A percentile compares a stretch with the other conserved stretches of the same genome.
Evolutionary conservation across 2,113 vertebrate species (phyloP).

Genomic region (Grammomys surdaster): DNA sequence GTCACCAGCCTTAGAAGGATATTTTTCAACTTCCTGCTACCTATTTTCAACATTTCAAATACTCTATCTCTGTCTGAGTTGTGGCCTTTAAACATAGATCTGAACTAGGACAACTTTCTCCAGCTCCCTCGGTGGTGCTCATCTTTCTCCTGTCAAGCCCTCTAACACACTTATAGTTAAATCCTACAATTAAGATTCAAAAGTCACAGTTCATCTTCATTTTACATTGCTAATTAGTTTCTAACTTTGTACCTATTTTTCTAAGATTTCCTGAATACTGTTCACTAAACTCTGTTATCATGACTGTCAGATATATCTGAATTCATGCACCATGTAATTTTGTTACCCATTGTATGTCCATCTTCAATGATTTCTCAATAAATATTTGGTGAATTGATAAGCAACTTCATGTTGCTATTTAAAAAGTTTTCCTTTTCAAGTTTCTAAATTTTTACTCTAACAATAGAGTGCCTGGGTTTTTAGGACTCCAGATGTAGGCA

Average conservation of each 20-base stretch:
- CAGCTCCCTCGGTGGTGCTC: background rate
- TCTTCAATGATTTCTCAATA: background rate
- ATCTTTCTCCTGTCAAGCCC: background rate
- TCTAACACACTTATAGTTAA: background rate
- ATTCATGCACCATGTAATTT: background rate
- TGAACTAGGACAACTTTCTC: background rate
- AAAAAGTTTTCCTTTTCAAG: background rate
- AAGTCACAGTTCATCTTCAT: background rate
- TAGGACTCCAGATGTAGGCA: background rate
- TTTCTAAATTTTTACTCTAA: background rate
- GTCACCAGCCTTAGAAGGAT: background rate
- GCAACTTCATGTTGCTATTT: background rate
- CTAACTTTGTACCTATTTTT: background rate
- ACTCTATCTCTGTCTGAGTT: background rate
- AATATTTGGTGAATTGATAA: constrained; percentile 9
- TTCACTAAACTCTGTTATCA: background rate
- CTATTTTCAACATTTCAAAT: background rate
- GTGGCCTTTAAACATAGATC: background rate
- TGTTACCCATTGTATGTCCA: background rate
- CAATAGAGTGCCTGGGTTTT: background rate
- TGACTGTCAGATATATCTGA: background rate
- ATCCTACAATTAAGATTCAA: background rate
- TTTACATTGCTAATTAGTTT: background rate
- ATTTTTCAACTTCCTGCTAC: background rate
- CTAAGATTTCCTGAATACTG: background rate